Conservation (phyloP, 1,140 invertebrate species). For the Coptotermes formosanus region DNA sequence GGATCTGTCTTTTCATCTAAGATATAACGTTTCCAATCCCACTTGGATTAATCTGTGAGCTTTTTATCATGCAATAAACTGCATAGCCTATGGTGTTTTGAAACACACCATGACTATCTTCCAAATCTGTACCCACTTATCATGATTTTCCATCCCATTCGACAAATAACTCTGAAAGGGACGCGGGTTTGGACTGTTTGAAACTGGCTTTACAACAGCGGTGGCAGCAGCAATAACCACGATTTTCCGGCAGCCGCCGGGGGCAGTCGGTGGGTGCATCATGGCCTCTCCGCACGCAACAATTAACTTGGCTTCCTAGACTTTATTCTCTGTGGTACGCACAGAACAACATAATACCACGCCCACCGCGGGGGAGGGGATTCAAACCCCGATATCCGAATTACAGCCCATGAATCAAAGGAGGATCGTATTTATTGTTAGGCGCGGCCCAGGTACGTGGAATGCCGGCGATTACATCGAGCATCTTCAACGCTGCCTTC, state of each 20-base stretch:
- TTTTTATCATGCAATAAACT: no score
- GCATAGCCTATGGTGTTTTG: no score
- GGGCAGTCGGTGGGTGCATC: not conserved
- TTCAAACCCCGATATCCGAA: conserved; percentile 5
- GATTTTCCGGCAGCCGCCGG: not conserved
- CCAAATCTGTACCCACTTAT: no score
- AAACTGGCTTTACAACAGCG: not conserved
- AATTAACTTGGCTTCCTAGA: conserved; percentile 8
- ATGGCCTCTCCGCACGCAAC: conserved; percentile 2
- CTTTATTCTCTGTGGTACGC: not conserved
- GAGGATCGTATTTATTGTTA: not conserved
- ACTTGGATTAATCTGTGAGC: no score
- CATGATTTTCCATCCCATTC: no score
- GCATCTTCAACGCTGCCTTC: not conserved
- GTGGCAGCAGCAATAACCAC: not conserved
- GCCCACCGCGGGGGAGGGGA: not conserved
- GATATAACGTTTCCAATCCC: no score
- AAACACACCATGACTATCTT: no score
- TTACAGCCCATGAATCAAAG: conserved; percentile 14
- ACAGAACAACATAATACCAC: not conserved
- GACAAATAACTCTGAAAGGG: no score
- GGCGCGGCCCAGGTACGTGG: not conserved
- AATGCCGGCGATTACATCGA: not conserved
- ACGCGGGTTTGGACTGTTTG: not conserved
- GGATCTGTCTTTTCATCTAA: no score